Percentiles rank a stretch among this genome's conserved stretches.
Conservation (phyloP, 2,888 invertebrate species). For the Laothoe populi region DNA sequence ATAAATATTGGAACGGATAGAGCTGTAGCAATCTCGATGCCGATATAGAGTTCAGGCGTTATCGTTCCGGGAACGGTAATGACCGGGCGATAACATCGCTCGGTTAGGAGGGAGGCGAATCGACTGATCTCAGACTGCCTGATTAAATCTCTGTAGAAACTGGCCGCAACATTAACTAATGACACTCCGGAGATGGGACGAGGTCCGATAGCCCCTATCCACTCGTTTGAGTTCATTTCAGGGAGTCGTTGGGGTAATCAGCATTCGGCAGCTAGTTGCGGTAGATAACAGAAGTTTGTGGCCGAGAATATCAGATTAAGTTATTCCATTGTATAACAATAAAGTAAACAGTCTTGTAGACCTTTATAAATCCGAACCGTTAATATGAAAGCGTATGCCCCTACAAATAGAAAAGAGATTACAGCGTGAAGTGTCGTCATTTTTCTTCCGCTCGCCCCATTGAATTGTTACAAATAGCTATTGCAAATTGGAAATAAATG, state of each 20-base stretch:
- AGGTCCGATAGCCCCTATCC: constrained; percentile 56
- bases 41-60: constrained; percentile 52
- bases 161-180: constrained; percentile 78
- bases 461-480: constrained; percentile 60
- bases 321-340: constrained; percentile 1
- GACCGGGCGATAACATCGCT: constrained; percentile 57
- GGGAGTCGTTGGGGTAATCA: constrained; percentile 55
- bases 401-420: constrained; percentile 30
- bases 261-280: constrained; percentile 48
- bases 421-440: constrained; percentile 40
- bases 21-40: constrained; percentile 55
- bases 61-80: constrained; percentile 65
- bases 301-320: background rate
- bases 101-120: constrained; percentile 56
- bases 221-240: constrained; percentile 64
- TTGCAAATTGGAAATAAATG: constrained; percentile 67
- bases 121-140: constrained; percentile 63
- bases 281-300: constrained; percentile 46
- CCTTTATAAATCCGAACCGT: background rate
- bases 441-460: constrained; percentile 43
- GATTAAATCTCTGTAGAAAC: constrained; percentile 70
- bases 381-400: background rate
- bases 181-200: constrained; percentile 64
- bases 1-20: constrained; percentile 58
- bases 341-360: background rate